Percentiles rank a stretch among this genome's conserved stretches.
phyloP scores from a whole-genome alignment of 2,113 vertebrate species.

The Geothlypis trichas region DNA sequence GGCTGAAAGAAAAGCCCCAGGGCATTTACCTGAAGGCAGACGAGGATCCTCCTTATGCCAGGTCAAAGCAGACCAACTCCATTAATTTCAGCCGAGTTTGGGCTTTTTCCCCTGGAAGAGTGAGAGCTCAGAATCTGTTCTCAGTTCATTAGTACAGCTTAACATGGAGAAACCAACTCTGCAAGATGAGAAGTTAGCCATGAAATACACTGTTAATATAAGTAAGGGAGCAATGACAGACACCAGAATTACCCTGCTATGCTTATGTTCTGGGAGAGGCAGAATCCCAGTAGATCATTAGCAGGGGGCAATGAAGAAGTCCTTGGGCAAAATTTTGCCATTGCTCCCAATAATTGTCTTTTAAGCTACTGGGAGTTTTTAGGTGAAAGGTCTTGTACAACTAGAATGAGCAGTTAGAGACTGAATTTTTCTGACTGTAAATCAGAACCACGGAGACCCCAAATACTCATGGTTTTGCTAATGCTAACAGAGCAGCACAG shows the following conservation, averaged over 20 bases:
- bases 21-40: background rate
- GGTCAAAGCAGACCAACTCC: background rate
- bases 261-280: background rate
- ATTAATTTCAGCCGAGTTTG: background rate
- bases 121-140: background rate
- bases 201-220: slow-evolving; percentile 21
- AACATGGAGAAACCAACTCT: background rate
- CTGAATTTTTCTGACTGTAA: background rate
- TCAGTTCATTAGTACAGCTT: background rate
- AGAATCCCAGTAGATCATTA: slow-evolving; percentile 22
- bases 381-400: slow-evolving; percentile 31
- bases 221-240: background rate
- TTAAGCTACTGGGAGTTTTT: background rate
- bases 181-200: background rate
- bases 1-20: background rate
- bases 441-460: background rate
- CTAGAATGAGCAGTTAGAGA: background rate
- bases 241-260: background rate
- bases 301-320: background rate
- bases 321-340: background rate
- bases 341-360: slow-evolving; percentile 25
- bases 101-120: background rate
- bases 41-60: background rate
- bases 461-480: background rate
- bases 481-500: background rate